Base-by-base conservation (phyloP, 2,888 invertebrate species). In the Rhimphoctona megacephalus region DNA sequence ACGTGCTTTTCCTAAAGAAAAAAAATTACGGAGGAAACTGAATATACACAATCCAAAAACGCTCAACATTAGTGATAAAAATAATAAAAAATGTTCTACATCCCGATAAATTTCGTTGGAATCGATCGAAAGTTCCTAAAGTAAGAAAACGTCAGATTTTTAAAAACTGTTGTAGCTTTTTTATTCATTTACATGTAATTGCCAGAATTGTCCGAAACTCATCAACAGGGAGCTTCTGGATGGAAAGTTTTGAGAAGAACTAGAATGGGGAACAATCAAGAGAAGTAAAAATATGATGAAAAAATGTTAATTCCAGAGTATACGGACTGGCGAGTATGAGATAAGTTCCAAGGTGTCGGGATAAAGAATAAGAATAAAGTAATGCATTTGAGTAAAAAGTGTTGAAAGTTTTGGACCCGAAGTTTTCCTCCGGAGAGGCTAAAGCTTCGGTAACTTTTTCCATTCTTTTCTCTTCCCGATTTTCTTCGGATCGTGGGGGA, bases 371-470 rank as follows among this genome's bases (percentile, higher is more conserved):
- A 74, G 78, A 83, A 61, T 49, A 57, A 74, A 83, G 57, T 54
- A 66, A 33, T 36, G 57, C 46, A 39, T 49, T 73, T 25, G 64
- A 61, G 52, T 72, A 72, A 66, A 77, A 77, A 81, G 43, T 46
- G 30, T 61, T 19, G 57, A 19, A 77, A 74, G 67, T 67, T 43
- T 79, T 80, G 70, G 67, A 67, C 46, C 36, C 49, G 49, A 70
- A 73, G 83, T 22, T 76, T 54, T 17, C 33, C 19, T 39, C 30
- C 17, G 8, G 9, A 19, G 39, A n/a, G 30, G 43, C 19, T 43
- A 19, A 66, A 77, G 46, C 64, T 46, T 46, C 14, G n/a, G 22
- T 19, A 74, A 79, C 79, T 81, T 77, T 72, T 81, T 76, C 70
- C 67, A 80, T 80, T 74, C 69, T 66, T 72, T 80, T 46, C 22